Conservation (phyloP, 2,888 invertebrate species). For the Drosophila yooni region DNA sequence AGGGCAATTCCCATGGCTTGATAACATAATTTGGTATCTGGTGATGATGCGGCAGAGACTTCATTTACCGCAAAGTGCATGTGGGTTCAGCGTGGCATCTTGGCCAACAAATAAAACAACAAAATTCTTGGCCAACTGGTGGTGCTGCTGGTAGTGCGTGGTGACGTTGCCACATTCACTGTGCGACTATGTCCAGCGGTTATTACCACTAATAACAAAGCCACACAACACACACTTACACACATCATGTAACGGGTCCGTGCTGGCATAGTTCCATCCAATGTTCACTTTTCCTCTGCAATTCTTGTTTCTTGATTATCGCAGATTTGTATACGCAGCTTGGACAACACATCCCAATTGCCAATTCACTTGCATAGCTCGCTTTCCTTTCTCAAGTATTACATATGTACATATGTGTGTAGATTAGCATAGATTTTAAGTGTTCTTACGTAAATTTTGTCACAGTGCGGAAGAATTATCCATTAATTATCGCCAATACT, state of each 20-base stretch:
- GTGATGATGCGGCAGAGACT: slow-evolving; percentile 51
- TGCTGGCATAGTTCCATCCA: slow-evolving; percentile 31
- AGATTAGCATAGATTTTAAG: slow-evolving; percentile 10
- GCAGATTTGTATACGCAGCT: slow-evolving; percentile 38
- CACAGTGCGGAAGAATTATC: slow-evolving; percentile 12
- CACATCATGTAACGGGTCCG: slow-evolving; percentile 50
- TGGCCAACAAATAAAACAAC: slow-evolving; percentile 8
- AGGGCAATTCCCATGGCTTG: slow-evolving; percentile 80
- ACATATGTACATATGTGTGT: background rate
- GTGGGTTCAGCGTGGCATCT: slow-evolving; percentile 73
- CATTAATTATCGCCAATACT: slow-evolving; percentile 20
- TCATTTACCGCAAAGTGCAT: slow-evolving; percentile 78
- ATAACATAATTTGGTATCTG: slow-evolving; percentile 75
- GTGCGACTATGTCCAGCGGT: slow-evolving; percentile 57
- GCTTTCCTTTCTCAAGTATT: slow-evolving; percentile 4
- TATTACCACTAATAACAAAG: slow-evolving; percentile 73
- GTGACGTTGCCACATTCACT: slow-evolving; percentile 17
- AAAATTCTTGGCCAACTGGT: slow-evolving; percentile 33
- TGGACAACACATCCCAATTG: slow-evolving; percentile 13
- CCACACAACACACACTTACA: slow-evolving; percentile 44
- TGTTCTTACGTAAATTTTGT: slow-evolving; percentile 6
- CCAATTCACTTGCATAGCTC: slow-evolving; percentile 1
- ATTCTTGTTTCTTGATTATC: slow-evolving; percentile 28
- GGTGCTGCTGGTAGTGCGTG: slow-evolving; percentile 21
- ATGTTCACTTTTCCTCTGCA: slow-evolving; percentile 6